A percentile compares a stretch with the other conserved stretches of the same genome.
Conservation (phyloP, 2,113 vertebrate genomes). For the Festucalex cinctus region DNA sequence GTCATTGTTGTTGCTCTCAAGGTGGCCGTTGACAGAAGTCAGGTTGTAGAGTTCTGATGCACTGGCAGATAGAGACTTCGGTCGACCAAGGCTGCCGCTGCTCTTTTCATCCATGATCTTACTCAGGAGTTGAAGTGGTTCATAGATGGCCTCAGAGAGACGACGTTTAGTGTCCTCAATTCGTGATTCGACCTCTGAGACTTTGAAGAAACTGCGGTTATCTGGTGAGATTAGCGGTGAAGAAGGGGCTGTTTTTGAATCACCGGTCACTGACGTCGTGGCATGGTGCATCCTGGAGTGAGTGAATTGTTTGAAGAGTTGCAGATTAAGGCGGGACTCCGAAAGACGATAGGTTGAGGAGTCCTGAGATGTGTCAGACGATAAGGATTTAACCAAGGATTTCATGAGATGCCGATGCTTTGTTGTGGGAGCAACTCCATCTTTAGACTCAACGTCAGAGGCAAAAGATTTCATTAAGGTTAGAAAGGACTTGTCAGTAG, state of each 20-base stretch:
- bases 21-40: slow-evolving; percentile 77
- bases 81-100: slow-evolving; percentile 76
- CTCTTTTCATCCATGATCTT: slow-evolving; percentile 97
- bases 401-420: slow-evolving; percentile 91
- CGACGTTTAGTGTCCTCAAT: slow-evolving; percentile 96
- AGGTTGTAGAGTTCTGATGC: slow-evolving; percentile 87
- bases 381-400: slow-evolving; percentile 91
- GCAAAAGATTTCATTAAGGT: slow-evolving; percentile 87
- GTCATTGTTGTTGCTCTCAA: slow-evolving; percentile 92
- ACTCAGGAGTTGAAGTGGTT: slow-evolving; percentile 91
- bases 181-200: slow-evolving; percentile 89
- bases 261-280: slow-evolving; percentile 54
- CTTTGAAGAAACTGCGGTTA: slow-evolving; percentile 92
- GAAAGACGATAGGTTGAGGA: slow-evolving; percentile 70
- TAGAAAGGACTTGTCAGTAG: slow-evolving; percentile 79
- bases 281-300: slow-evolving; percentile 77
- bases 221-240: slow-evolving; percentile 89
- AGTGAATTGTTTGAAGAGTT: slow-evolving; percentile 95
- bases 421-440: slow-evolving; percentile 64
- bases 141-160: slow-evolving; percentile 91
- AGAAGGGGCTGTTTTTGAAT: slow-evolving; percentile 92
- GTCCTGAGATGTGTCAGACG: slow-evolving; percentile 87
- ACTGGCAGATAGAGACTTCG: slow-evolving; percentile 89
- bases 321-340: slow-evolving; percentile 90
- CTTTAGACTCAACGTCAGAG: slow-evolving; percentile 85